Base-by-base conservation (phyloP, 1,140 invertebrate species). In the Pachyrhynchus sulphureomaculatus region DNA sequence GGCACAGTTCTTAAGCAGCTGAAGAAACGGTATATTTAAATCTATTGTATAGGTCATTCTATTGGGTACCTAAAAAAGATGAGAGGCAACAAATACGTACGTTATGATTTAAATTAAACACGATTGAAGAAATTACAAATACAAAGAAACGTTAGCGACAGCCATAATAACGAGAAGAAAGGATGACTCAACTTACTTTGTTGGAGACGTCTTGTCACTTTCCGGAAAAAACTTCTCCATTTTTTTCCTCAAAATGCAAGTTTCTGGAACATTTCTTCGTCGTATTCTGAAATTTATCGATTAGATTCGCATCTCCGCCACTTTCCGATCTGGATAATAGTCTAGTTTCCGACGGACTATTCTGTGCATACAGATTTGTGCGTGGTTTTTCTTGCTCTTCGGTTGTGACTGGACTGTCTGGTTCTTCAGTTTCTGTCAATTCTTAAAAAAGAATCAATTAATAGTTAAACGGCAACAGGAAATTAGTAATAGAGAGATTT, bases 251-350 rank as follows among this genome's bases (percentile, higher is more conserved):
- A 67, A 79, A 77, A 24, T 76, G 72, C 18, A 77, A 68, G 26
- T 54, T 54, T 32, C 70, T 60, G 6, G 71, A 72, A 63, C 72
- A 74, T 56, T 72, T 76, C 42, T 65, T 70, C 37, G 69, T 76
- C 13, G 60, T 69, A 75, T 81, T 73, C 67, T 86, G 84, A 32
- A 89, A 73, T 67, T 90, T 89, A 59, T 84, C 83, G 59, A 91
- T 77, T 29, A 91, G 86, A 68, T 88, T 84, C 4, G 87, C 86
- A 75, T 91, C 89, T 17, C 84, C 87, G 0, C 85, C 89, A 72
- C 86, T 90, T 68, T 88, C 85, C 2, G 86, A 88, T 47, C 86
- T 79, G 8, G 82, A 81, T 6, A 83, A 65, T 15, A 83, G 73
- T 2, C 81, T 70, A 4, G 79, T 67, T 65, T 82, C 81, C 4